Percentiles rank a stretch among this genome's conserved stretches.
Evolutionary conservation across 2,113 vertebrate species (phyloP).

Genomic region (Piaya cayana): DNA sequence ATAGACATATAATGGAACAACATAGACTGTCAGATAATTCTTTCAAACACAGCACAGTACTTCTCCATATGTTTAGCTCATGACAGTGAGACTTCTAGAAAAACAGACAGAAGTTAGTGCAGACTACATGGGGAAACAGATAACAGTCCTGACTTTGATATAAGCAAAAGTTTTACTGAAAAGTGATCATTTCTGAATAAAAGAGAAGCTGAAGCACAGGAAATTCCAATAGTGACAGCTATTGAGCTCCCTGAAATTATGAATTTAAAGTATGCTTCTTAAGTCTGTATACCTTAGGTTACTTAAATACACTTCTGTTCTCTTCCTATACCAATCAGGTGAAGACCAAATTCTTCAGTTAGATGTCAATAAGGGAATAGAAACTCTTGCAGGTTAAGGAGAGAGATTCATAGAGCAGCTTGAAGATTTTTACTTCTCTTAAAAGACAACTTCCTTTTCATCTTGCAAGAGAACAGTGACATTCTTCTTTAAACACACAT

Average conservation of each 20-base stretch:
- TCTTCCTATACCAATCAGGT: rapidly evolving
- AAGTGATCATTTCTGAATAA: neutral
- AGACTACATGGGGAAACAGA: neutral
- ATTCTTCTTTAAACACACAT: neutral
- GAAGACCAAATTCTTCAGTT: neutral
- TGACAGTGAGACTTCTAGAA: neutral
- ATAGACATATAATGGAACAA: neutral
- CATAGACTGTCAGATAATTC: neutral
- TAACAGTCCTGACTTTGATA: neutral
- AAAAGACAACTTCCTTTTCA: neutral
- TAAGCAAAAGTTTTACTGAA: neutral
- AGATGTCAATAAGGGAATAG: neutral
- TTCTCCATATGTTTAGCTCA: neutral
- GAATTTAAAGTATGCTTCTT: neutral
- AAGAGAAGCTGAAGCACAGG: neutral
- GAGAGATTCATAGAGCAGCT: neutral
- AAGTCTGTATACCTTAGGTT: neutral
- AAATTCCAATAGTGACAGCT: neutral
- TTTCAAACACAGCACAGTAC: neutral
- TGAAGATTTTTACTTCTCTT: neutral
- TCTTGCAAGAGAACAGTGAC: neutral
- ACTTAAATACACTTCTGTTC: neutral
- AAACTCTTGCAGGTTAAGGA: neutral
- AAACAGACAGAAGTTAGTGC: neutral
- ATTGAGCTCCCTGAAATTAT: neutral